Conservation (phyloP, 2,888 invertebrate genomes). For the Netelia inedita region DNA sequence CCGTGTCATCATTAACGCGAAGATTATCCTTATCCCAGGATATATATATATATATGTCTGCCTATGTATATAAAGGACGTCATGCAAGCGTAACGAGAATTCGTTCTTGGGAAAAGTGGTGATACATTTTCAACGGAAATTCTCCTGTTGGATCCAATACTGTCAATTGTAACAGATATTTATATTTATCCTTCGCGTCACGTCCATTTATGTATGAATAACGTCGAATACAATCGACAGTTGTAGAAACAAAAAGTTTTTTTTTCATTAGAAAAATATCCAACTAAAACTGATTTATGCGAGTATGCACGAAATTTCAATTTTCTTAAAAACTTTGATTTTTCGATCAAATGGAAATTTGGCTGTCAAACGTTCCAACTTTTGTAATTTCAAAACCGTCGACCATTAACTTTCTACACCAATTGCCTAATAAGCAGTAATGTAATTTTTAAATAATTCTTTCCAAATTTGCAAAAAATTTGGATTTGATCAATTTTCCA, state of each 20-base stretch:
- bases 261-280: not conserved
- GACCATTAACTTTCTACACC: too few relatives aligned
- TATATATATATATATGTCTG: not conserved
- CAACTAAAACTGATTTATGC: not conserved
- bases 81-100: constrained; percentile 34
- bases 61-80: constrained; percentile 10
- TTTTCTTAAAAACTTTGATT: not conserved
- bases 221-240: not conserved
- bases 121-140: not conserved
- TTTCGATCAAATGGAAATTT: not conserved
- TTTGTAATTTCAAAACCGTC: too few relatives aligned
- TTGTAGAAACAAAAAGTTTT: not conserved
- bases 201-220: not conserved
- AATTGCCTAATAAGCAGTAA: too few relatives aligned
- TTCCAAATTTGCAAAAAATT: not conserved
- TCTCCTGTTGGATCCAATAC: not conserved
- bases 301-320: not conserved
- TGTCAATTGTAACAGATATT: not conserved
- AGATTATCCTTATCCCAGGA: not conserved
- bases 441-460: too few relatives aligned
- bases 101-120: constrained; percentile 15
- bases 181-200: not conserved
- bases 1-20: constrained; percentile 6
- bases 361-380: too few relatives aligned
- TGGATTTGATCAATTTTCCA: not conserved